These are phyloP conservation scores for Ctenoplectra terminalis DNA, from an alignment of 1,140 invertebrate species.

Conservation along the genomic window DNA sequence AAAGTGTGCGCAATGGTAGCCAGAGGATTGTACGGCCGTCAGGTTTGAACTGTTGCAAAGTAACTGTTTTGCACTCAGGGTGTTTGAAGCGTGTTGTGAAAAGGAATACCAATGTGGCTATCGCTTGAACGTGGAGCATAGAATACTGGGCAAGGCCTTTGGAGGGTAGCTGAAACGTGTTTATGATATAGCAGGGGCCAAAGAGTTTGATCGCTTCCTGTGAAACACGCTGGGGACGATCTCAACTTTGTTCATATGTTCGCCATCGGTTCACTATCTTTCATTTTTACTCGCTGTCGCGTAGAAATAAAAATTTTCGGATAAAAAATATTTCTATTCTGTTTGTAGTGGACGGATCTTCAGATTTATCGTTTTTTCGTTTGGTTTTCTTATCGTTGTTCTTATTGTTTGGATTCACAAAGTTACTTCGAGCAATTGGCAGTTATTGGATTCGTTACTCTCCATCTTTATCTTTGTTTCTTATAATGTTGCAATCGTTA, in stretches of 20 bases:
- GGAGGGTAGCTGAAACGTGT: too few species aligned
- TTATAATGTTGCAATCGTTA: too few species aligned
- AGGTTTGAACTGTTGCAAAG: conserved; percentile 28
- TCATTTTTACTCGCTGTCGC: neutral
- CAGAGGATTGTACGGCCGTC: neutral
- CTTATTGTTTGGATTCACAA: neutral
- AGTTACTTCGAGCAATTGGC: neutral
- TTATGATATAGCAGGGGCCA: neutral
- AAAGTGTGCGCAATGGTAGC: neutral
- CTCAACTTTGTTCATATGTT: neutral
- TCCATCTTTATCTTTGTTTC: neutral
- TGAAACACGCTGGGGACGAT: neutral
- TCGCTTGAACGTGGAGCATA: conserved; percentile 2
- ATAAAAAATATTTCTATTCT: neutral
- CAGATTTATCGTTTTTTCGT: neutral
- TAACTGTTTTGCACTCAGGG: conserved; percentile 30
- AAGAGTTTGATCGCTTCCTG: conserved; percentile 9
- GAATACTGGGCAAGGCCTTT: conserved; percentile 4
- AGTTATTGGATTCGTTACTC: neutral
- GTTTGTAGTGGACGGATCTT: too few species aligned
- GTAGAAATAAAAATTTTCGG: neutral
- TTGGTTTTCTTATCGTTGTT: neutral
- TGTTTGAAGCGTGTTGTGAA: conserved; percentile 20
- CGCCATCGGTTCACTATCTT: too few species aligned
- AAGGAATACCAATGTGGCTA: conserved; percentile 39